A percentile compares a stretch with the other conserved stretches of the same genome.
phyloP scores from a whole-genome alignment of 1,140 invertebrate genomes.

The Acyrthosiphon pisum region DNA sequence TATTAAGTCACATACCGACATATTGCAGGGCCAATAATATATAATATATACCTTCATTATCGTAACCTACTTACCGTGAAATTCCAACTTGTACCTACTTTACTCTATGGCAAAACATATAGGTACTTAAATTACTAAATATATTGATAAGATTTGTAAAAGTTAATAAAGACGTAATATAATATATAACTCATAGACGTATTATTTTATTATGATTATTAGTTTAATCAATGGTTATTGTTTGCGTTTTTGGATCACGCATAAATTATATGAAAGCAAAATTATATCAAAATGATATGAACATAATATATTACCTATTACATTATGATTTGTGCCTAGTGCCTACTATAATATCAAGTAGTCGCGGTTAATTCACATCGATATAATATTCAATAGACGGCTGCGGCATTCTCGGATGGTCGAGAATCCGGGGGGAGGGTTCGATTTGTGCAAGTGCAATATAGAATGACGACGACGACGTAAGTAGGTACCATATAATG shows the following conservation, averaged over 20 bases:
- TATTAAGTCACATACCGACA: background rate
- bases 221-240: background rate
- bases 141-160: background rate
- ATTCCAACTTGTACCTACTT: too few species aligned
- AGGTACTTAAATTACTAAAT: too few species aligned
- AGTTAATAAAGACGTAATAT: background rate
- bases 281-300: too few species aligned
- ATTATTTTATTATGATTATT: background rate
- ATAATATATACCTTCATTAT: too few species aligned
- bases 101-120: too few species aligned
- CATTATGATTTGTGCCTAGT: too few species aligned
- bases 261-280: too few species aligned
- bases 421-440: background rate
- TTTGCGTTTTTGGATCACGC: background rate
- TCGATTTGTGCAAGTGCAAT: background rate
- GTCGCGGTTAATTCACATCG: background rate
- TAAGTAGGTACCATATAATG: conserved; percentile 2
- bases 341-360: background rate
- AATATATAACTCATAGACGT: background rate
- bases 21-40: background rate
- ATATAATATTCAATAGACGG: background rate
- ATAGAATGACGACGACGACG: background rate
- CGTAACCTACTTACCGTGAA: too few species aligned
- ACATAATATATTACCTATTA: too few species aligned
- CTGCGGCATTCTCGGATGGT: background rate